phyloP scores from a whole-genome alignment of 2,888 invertebrate species.

The Maniola hyperantus region DNA sequence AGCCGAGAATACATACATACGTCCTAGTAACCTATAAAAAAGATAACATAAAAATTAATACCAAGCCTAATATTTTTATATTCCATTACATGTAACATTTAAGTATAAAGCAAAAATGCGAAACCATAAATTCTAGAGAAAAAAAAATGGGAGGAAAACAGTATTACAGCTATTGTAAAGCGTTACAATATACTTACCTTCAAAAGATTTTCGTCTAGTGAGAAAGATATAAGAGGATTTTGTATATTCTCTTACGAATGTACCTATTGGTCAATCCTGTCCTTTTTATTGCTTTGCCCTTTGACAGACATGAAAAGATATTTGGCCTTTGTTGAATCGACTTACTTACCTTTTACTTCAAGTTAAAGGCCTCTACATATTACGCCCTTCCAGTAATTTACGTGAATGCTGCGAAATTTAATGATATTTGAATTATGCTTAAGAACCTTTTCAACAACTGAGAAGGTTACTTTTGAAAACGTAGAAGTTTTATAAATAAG shows the following conservation, averaged over 20 bases:
- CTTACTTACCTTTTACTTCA: conserved; percentile 58
- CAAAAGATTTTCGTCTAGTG: conserved; percentile 39
- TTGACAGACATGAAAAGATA: conserved; percentile 61
- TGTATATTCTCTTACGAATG: conserved; percentile 58
- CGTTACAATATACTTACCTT: conserved; percentile 37
- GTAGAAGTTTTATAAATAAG: neutral
- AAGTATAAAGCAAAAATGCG: conserved; percentile 18
- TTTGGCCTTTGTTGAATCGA: conserved; percentile 55
- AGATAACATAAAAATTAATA: conserved; percentile 2
- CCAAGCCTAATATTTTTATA: conserved; percentile 16
- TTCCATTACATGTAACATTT: conserved; percentile 20
- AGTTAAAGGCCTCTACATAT: conserved; percentile 6
- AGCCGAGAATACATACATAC: neutral
- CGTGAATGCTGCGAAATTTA: neutral
- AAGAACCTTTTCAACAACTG: neutral
- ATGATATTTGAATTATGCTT: neutral
- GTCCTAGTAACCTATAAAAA: neutral
- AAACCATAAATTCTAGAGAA: conserved; percentile 8
- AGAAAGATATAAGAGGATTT: conserved; percentile 51
- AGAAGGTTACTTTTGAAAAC: conserved; percentile 4
- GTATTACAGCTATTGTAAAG: conserved; percentile 27
- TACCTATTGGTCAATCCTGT: conserved; percentile 59
- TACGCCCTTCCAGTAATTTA: conserved; percentile 9
- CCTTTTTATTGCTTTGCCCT: conserved; percentile 58
- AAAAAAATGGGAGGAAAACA: conserved; percentile 25